Percentiles rank a stretch among this genome's conserved stretches.
Conservation (phyloP, 2,888 invertebrate genomes). For the Drosophila recens region DNA sequence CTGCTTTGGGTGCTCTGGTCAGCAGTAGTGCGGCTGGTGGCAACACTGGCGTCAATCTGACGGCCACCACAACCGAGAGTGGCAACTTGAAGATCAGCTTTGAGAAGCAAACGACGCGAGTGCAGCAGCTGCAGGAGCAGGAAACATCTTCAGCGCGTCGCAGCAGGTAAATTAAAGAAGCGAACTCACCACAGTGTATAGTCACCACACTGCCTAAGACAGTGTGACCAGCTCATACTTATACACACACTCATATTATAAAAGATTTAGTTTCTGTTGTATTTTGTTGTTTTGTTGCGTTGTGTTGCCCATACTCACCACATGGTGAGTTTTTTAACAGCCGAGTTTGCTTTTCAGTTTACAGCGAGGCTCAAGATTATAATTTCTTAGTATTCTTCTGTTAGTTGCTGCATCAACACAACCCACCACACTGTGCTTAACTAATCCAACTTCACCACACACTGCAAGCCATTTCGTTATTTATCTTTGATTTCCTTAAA, state of each 20-base stretch:
- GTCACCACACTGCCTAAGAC: conserved; percentile 6
- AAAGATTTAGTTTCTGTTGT: conserved; percentile 40
- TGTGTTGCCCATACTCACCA: conserved; percentile 39
- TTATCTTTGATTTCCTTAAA: neutral
- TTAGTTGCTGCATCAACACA: conserved; percentile 16
- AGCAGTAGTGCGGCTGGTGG: conserved; percentile 49
- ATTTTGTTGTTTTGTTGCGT: conserved; percentile 61
- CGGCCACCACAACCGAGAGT: conserved; percentile 85
- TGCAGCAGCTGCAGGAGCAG: conserved; percentile 85
- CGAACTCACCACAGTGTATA: conserved; percentile 12
- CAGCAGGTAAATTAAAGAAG: conserved; percentile 86
- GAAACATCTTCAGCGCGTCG: conserved; percentile 87
- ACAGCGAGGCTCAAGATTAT: neutral
- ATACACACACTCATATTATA: neutral
- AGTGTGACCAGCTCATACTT: conserved; percentile 25
- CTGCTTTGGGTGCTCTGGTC: conserved; percentile 65
- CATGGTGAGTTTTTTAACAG: conserved; percentile 22
- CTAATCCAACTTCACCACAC: conserved; percentile 9
- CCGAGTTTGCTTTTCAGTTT: conserved; percentile 14
- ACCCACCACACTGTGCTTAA: conserved; percentile 6
- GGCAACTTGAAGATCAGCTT: conserved; percentile 87
- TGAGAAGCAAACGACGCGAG: conserved; percentile 86
- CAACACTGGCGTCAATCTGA: conserved; percentile 73
- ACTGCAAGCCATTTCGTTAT: conserved; percentile 13
- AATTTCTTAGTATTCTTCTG: conserved; percentile 19